phyloP scores from a whole-genome alignment of 2,888 invertebrate species.

The Archips xylosteana region DNA sequence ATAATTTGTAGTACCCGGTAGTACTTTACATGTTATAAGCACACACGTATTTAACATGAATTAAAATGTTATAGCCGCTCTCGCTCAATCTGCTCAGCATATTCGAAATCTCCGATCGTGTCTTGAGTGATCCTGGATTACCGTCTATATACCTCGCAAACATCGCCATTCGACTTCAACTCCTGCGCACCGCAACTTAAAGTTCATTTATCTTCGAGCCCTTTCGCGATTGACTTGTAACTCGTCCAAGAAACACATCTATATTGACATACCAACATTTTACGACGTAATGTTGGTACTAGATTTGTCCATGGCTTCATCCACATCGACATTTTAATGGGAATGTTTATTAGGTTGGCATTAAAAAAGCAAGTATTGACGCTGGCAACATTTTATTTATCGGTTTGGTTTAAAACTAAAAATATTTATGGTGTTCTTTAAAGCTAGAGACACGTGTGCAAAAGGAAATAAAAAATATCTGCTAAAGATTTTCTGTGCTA shows the following conservation, averaged over 20 bases:
- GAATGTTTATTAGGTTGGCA: constrained; percentile 36
- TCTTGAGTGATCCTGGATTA: constrained; percentile 75
- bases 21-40: too few relatives aligned
- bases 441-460: neutral
- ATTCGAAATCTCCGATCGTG: constrained; percentile 60
- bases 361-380: constrained; percentile 21
- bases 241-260: constrained; percentile 51
- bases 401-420: constrained; percentile 8
- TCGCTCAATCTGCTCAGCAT: constrained; percentile 50
- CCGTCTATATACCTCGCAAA: constrained; percentile 48
- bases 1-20: too few relatives aligned
- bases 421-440: neutral
- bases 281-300: constrained; percentile 56
- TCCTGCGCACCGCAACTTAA: neutral
- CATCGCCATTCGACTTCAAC: constrained; percentile 40
- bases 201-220: constrained; percentile 28
- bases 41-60: neutral
- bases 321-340: constrained; percentile 31
- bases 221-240: constrained; percentile 45
- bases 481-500: too few relatives aligned
- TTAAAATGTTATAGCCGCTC: constrained; percentile 18
- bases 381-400: constrained; percentile 19
- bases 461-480: too few relatives aligned
- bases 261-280: constrained; percentile 59
- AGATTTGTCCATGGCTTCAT: constrained; percentile 49